These are phyloP conservation scores for Drosophila nr. perissopoda DNA, from an alignment of 2,888 invertebrate genomes.

Conservation along the genomic window DNA sequence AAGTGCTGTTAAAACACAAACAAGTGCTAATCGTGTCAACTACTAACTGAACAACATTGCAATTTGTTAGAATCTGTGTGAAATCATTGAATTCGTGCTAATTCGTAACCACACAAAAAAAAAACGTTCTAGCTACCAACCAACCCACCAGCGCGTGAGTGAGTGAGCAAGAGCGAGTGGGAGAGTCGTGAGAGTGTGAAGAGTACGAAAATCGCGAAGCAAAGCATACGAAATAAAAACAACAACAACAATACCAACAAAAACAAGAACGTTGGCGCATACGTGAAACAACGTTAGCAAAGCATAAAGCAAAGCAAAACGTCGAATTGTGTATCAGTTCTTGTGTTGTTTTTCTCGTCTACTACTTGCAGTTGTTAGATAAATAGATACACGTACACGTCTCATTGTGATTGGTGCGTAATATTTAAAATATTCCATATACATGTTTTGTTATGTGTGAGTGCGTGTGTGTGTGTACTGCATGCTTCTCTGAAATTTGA, in stretches of 20 bases:
- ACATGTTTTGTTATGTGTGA: neutral
- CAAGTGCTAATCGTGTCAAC: slow-evolving; percentile 71
- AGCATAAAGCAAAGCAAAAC: slow-evolving; percentile 49
- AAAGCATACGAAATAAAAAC: slow-evolving; percentile 69
- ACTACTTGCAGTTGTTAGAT: slow-evolving; percentile 28
- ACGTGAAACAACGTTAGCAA: slow-evolving; percentile 62
- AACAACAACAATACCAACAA: slow-evolving; percentile 60
- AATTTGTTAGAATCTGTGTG: slow-evolving; percentile 62
- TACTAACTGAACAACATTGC: slow-evolving; percentile 72
- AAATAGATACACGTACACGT: slow-evolving; percentile 28
- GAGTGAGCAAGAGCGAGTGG: slow-evolving; percentile 56
- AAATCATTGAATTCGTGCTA: slow-evolving; percentile 52
- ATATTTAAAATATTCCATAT: slow-evolving; percentile 8
- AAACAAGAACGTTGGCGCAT: slow-evolving; percentile 57
- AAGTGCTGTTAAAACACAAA: slow-evolving; percentile 79
- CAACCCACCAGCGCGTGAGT: slow-evolving; percentile 64
- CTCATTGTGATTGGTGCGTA: slow-evolving; percentile 61
- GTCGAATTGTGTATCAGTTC: slow-evolving; percentile 63
- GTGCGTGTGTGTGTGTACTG: slow-evolving; percentile 13
- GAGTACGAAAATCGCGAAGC: slow-evolving; percentile 65
- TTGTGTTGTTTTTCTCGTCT: slow-evolving; percentile 51
- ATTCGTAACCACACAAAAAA: slow-evolving; percentile 63
- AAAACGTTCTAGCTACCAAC: slow-evolving; percentile 62
- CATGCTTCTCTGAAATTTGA: slow-evolving; percentile 51
- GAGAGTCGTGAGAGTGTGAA: slow-evolving; percentile 48